Base-by-base conservation (phyloP, 2,113 vertebrate species). In the Nothoprocta perdicaria region DNA sequence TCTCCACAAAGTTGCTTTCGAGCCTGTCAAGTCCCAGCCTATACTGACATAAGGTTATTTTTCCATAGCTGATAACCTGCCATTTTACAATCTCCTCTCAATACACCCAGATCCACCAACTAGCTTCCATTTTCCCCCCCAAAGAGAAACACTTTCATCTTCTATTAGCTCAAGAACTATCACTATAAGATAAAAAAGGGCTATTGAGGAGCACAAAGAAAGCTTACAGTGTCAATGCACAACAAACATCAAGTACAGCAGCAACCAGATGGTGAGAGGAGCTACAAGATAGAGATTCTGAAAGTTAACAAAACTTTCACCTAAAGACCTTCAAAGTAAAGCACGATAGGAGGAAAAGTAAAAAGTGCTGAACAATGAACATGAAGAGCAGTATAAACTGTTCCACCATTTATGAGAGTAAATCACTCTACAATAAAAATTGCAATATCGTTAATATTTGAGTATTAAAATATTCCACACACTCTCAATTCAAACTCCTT, bases 311-410 rank as follows among this genome's bases (percentile, higher is more conserved):
- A 46, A 14, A 11, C 43, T 46, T 46, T 23, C 13, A n/a, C 19
- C 21, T 22, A 67, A 14, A 31, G 16, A 41, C 18, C 29, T 43
- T 43, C 45, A 45, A 67, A n/a, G 40, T n/a, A 11, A 43, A 67
- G 31, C 4, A 9, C 16, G 8, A 27, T 14, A 53, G 24, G 50
- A 16, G 27, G 27, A 53, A 53, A 26, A 26, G 24, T 27, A 29
- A 53, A 7, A 27, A 53, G 52, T 14, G 26, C 8, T 29, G 26
- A 53, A 53, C 13, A 53, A 53, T 15, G 6, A 53, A 27, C 52
- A 53, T 27, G 58, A 75, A 75, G 82, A 90, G 10, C 8, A 57
- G 40, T 86, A 83, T 83, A 86, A 94, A 66, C 67, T 87, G 83
- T 83, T 8, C 52, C 5, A 88, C 5, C 23, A 55, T 12, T 71